These are phyloP conservation scores for Drosophila rufa DNA, from an alignment of 1,140 invertebrate species.

Conservation along the genomic window DNA sequence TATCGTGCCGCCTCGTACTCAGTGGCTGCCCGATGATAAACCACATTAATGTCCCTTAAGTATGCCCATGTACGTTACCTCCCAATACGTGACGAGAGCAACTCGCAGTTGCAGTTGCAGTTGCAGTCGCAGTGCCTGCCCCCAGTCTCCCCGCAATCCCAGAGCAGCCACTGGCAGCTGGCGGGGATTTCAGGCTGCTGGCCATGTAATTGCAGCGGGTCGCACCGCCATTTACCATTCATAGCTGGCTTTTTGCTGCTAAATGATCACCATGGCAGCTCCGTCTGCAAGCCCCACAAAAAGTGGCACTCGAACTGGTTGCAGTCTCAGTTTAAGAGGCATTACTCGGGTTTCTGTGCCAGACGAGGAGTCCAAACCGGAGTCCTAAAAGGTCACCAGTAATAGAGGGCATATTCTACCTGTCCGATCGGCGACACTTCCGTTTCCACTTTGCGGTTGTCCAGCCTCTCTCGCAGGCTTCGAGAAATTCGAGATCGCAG, in stretches of 20 bases:
- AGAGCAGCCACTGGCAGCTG: constrained; percentile 43
- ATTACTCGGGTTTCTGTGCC: constrained; percentile 77
- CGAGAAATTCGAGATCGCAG: constrained; percentile 42
- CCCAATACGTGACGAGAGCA: constrained; percentile 72
- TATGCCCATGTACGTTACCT: constrained; percentile 75
- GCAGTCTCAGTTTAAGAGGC: constrained; percentile 31
- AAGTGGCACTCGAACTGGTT: constrained; percentile 58
- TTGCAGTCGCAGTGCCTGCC: no score
- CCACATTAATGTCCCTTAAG: constrained; percentile 79
- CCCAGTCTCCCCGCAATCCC: not conserved
- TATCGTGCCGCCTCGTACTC: constrained; percentile 39
- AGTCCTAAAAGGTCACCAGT: constrained; percentile 71
- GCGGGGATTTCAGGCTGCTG: constrained; percentile 35
- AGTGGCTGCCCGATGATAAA: constrained; percentile 63
- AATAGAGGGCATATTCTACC: constrained; percentile 56
- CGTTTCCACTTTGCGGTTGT: constrained; percentile 83
- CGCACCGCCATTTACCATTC: constrained; percentile 71
- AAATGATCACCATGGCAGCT: constrained; percentile 56
- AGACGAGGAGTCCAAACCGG: constrained; percentile 11
- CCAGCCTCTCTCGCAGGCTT: constrained; percentile 51
- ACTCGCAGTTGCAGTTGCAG: constrained; percentile 4
- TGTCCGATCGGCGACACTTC: constrained; percentile 68
- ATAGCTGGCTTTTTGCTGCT: constrained; percentile 65
- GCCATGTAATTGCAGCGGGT: constrained; percentile 65
- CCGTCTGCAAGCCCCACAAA: constrained; percentile 47